Evolutionary conservation across 2,888 invertebrate species (phyloP).

Genomic region (Tiphia femorata): DNA sequence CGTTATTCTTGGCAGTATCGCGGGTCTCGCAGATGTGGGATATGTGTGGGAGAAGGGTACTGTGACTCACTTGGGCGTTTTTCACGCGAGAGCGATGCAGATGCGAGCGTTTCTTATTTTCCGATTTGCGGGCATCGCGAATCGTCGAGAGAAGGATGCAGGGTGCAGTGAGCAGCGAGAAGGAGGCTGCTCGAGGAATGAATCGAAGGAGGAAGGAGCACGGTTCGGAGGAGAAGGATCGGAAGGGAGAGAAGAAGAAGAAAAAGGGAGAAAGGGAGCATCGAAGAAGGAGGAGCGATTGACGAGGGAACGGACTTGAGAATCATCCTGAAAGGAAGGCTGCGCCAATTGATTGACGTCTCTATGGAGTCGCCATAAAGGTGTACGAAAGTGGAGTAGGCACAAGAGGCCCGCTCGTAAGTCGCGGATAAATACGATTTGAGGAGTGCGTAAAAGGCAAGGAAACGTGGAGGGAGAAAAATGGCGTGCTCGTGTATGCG

Average conservation of each 20-base stretch:
- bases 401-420: slow-evolving; percentile 55
- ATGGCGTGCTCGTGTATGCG: slow-evolving; percentile 12
- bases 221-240: neutral
- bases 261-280: slow-evolving; percentile 28
- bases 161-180: neutral
- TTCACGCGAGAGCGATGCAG: slow-evolving; percentile 22
- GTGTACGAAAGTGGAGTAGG: slow-evolving; percentile 58
- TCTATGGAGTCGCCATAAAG: slow-evolving; percentile 59
- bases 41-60: slow-evolving; percentile 18
- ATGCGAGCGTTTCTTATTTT: slow-evolving; percentile 36
- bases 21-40: slow-evolving; percentile 43
- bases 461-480: slow-evolving; percentile 4
- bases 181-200: neutral
- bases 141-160: slow-evolving; percentile 6
- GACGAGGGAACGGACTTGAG: slow-evolving; percentile 56
- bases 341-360: slow-evolving; percentile 63
- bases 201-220: slow-evolving; percentile 4
- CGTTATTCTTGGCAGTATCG: slow-evolving; percentile 48
- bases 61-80: slow-evolving; percentile 15
- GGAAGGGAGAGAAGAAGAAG: slow-evolving; percentile 15
- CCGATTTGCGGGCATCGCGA: slow-evolving; percentile 39
- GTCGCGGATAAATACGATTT: slow-evolving; percentile 64
- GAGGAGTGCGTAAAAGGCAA: slow-evolving; percentile 40
- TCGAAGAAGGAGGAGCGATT: slow-evolving; percentile 45
- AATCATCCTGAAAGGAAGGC: slow-evolving; percentile 61